phyloP scores from a whole-genome alignment of 37 sponge, comb jelly and placozoan species.

The Hormiphora californensis region DNA sequence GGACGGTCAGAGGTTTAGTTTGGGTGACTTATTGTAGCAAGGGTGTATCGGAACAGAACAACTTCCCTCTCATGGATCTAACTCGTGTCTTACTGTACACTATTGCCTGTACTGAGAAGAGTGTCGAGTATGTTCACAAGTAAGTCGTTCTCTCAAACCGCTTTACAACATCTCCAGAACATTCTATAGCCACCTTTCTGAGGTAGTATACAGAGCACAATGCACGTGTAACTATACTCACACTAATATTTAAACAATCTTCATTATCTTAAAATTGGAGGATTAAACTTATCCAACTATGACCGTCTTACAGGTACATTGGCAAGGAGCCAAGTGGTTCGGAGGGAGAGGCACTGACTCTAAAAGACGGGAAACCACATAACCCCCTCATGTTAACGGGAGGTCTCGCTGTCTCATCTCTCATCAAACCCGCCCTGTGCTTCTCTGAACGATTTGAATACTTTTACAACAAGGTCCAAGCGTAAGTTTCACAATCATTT shows the following conservation, averaged over 20 bases:
- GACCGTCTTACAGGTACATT: constrained; percentile 57
- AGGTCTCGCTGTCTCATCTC: background rate
- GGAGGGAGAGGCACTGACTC: constrained; percentile 1
- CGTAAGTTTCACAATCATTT: too few relatives aligned
- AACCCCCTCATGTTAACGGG: background rate
- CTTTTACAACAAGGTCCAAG: background rate
- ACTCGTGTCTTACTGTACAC: background rate
- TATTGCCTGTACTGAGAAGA: background rate
- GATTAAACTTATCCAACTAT: too few relatives aligned
- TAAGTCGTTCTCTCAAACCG: too few relatives aligned
- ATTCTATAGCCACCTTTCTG: too few relatives aligned
- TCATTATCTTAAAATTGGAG: too few relatives aligned
- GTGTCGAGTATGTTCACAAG: constrained; percentile 12
- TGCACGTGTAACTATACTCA: too few relatives aligned
- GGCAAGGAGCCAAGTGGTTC: constrained; percentile 80
- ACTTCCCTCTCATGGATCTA: constrained; percentile 2
- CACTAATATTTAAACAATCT: too few relatives aligned
- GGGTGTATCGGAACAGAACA: background rate
- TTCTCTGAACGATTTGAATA: constrained; percentile 15
- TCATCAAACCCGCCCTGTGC: background rate
- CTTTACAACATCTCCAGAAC: too few relatives aligned
- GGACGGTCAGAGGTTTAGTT: background rate
- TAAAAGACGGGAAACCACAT: background rate
- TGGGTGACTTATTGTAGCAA: background rate
- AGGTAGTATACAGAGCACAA: too few relatives aligned